Percentiles rank a stretch among this genome's conserved stretches.
phyloP scores from a whole-genome alignment of 2,797 vertebrate species.

The Aphelocoma californica region DNA sequence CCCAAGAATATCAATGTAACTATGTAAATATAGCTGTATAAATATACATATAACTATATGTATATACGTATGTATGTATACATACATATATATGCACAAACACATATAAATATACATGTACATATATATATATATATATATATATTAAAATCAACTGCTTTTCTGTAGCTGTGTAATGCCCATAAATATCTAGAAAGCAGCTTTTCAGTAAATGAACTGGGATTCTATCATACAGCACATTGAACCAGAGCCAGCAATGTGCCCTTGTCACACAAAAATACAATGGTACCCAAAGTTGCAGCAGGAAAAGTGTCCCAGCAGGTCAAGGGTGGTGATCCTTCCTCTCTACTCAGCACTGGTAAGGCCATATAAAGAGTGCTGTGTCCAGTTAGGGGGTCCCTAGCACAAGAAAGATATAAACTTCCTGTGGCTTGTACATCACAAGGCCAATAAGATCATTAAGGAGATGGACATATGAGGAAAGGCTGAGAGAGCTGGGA shows the following conservation, averaged over 20 bases:
- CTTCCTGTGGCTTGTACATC: not conserved
- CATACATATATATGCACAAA: not conserved
- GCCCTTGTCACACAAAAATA: not conserved
- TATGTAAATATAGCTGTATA: not conserved
- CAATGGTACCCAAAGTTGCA: not conserved
- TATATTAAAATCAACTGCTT: not conserved
- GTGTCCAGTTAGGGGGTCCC: not conserved
- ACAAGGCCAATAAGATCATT: not conserved
- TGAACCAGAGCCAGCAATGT: not conserved
- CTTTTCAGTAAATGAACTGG: not conserved
- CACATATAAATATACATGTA: not conserved
- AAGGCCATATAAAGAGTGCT: not conserved
- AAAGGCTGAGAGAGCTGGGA: not conserved
- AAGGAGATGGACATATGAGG: not conserved
- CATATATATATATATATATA: too few relatives aligned
- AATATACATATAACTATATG: not conserved
- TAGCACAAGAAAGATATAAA: not conserved
- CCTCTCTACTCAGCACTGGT: not conserved
- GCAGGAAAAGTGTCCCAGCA: not conserved
- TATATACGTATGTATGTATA: too few relatives aligned
- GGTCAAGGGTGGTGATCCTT: too few relatives aligned
- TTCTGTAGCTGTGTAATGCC: not conserved
- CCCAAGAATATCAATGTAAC: not conserved
- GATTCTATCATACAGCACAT: fast-evolving
- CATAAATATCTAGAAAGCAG: not conserved